A percentile compares a stretch with the other conserved stretches of the same genome.
These are phyloP conservation scores for Carassius auratus DNA, from an alignment of 2,113 vertebrate genomes.

Conservation along the genomic window DNA sequence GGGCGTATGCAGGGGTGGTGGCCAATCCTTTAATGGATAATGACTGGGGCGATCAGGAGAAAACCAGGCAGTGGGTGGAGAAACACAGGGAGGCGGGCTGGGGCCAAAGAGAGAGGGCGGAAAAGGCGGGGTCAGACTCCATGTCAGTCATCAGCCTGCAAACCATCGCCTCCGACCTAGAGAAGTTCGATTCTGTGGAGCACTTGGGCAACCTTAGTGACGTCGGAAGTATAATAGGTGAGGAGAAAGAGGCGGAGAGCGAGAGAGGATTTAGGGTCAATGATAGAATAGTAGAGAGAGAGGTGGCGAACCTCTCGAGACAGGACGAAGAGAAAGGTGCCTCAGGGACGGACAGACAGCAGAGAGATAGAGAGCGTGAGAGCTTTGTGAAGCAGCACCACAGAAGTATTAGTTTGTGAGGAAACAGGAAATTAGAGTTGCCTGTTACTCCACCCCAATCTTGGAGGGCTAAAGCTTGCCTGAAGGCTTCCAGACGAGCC, in stretches of 20 bases:
- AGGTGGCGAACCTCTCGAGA: slow-evolving; percentile 32
- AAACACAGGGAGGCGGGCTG: slow-evolving; percentile 70
- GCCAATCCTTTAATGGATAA: slow-evolving; percentile 51
- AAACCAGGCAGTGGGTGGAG: slow-evolving; percentile 74
- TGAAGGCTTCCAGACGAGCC: slow-evolving; percentile 30
- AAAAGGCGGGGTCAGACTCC: slow-evolving; percentile 75
- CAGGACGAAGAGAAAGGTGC: slow-evolving; percentile 44
- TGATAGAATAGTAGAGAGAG: background rate
- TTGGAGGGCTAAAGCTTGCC: slow-evolving; percentile 19
- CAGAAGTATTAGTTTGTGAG: slow-evolving; percentile 58
- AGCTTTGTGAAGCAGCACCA: slow-evolving; percentile 60
- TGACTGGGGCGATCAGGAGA: slow-evolving; percentile 70
- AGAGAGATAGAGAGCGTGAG: slow-evolving; percentile 42
- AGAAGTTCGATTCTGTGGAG: slow-evolving; percentile 91
- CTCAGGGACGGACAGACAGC: slow-evolving; percentile 61
- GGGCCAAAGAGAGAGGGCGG: slow-evolving; percentile 68
- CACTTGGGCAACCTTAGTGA: slow-evolving; percentile 81
- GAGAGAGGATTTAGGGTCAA: slow-evolving; percentile 46
- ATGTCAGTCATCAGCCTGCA: slow-evolving; percentile 85
- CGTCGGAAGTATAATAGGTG: slow-evolving; percentile 65
- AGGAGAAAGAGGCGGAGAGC: slow-evolving; percentile 56
- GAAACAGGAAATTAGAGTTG: slow-evolving; percentile 21
- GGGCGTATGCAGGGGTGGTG: slow-evolving; percentile 53
- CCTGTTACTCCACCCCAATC: background rate
- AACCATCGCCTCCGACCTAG: slow-evolving; percentile 87